These are phyloP conservation scores for Acanthopleura granulata DNA, from an alignment of 2,888 invertebrate genomes.

Conservation along the genomic window DNA sequence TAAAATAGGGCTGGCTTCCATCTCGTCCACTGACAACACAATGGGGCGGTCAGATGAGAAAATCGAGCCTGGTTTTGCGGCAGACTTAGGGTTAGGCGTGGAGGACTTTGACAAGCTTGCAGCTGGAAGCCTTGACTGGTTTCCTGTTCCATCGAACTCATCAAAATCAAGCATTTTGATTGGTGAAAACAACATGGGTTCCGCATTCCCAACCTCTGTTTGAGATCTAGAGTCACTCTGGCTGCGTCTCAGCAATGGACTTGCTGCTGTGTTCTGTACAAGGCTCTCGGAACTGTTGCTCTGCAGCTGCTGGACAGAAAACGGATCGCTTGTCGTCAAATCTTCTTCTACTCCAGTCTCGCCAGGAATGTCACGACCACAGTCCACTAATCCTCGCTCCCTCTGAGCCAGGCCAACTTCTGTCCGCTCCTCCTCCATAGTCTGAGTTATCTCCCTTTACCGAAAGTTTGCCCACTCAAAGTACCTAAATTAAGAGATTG, in stretches of 20 bases:
- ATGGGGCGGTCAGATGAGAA: neutral
- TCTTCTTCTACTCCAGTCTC: neutral
- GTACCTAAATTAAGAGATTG: no score
- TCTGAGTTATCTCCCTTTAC: no score
- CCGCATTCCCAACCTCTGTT: neutral
- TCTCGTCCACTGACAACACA: neutral
- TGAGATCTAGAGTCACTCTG: neutral
- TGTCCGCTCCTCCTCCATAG: no score
- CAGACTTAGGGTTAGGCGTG: neutral
- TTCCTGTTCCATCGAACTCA: neutral
- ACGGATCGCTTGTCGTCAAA: neutral
- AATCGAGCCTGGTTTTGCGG: no score
- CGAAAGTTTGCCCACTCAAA: no score
- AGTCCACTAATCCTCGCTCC: no score
- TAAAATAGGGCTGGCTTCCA: slow-evolving; percentile 3
- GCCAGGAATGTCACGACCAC: neutral
- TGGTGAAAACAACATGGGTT: slow-evolving; percentile 13
- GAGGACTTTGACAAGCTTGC: slow-evolving; percentile 15
- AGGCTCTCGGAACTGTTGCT: neutral
- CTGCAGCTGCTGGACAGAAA: neutral
- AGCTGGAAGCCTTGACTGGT: neutral
- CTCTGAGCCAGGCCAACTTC: no score
- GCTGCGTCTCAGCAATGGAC: neutral
- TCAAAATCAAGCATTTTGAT: slow-evolving; percentile 15
- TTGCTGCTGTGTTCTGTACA: slow-evolving; percentile 16